Conservation (phyloP, 2,888 invertebrate species). For the Mesopsocus fuscifrons region DNA sequence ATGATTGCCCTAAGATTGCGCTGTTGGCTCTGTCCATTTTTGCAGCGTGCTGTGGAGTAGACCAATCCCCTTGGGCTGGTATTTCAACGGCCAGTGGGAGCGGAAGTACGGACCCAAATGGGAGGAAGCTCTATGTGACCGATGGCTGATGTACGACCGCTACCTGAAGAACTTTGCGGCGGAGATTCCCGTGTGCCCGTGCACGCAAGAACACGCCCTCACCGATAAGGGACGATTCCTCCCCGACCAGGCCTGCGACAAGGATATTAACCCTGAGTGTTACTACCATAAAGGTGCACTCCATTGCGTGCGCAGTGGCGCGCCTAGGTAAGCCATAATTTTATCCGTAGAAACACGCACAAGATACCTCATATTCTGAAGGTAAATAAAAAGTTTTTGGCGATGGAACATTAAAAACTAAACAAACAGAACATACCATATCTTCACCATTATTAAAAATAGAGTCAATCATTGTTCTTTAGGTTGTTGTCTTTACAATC, state of each 20-base stretch:
- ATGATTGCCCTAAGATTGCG: too few species aligned
- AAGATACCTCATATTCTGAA: too few species aligned
- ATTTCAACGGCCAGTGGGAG: conserved; percentile 80
- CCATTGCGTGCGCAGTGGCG: conserved; percentile 83
- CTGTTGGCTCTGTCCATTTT: conserved; percentile 21
- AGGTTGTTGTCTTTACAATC: too few species aligned
- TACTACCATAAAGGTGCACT: conserved; percentile 73
- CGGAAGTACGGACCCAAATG: conserved; percentile 57
- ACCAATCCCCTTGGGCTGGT: conserved; percentile 85
- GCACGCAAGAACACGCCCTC: conserved; percentile 74
- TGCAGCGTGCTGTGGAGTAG: conserved; percentile 64
- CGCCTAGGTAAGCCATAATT: conserved; percentile 52
- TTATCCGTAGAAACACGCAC: neutral
- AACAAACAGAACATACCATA: too few species aligned
- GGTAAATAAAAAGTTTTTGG: too few species aligned
- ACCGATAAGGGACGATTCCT: conserved; percentile 82
- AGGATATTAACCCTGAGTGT: conserved; percentile 75
- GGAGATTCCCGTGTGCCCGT: conserved; percentile 65
- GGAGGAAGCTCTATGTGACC: conserved; percentile 68
- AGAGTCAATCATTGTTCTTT: too few species aligned
- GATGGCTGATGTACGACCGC: conserved; percentile 76
- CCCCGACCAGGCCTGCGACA: conserved; percentile 80
- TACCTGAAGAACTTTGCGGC: conserved; percentile 68
- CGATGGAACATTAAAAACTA: too few species aligned
- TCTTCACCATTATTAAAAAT: too few species aligned